Conservation (phyloP, 1,140 invertebrate species). For the Nixonia krombeini region DNA sequence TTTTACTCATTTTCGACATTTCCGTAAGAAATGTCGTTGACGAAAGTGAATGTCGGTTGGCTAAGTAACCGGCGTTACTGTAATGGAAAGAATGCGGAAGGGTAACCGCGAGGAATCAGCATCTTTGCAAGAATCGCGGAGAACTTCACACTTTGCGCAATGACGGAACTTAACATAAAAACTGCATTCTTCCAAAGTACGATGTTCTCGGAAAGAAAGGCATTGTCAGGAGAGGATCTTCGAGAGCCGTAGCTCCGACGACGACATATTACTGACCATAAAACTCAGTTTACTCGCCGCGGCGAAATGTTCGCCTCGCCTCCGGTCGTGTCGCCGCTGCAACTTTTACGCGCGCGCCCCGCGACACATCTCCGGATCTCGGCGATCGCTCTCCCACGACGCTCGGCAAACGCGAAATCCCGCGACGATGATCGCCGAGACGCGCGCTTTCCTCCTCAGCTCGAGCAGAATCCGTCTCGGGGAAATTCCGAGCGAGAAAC, state of each 20-base stretch:
- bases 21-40: no score
- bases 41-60: no score
- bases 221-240: no score
- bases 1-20: no score
- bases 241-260: not conserved
- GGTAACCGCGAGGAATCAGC: no score
- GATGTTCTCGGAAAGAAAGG: no score
- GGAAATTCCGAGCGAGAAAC: slow-evolving; percentile 39
- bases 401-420: slow-evolving; percentile 41
- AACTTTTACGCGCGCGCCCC: slow-evolving; percentile 38
- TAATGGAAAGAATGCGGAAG: no score
- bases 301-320: slow-evolving; percentile 36
- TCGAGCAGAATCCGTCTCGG: slow-evolving; percentile 40
- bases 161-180: no score
- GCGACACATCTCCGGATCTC: slow-evolving; percentile 41
- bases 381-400: slow-evolving; percentile 34
- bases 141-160: no score
- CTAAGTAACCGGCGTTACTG: no score
- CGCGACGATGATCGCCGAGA: slow-evolving; percentile 14
- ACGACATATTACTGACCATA: slow-evolving; percentile 7
- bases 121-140: no score
- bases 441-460: slow-evolving; percentile 29
- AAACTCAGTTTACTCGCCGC: slow-evolving; percentile 30
- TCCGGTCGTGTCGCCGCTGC: slow-evolving; percentile 19
- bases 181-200: no score